phyloP scores from a whole-genome alignment of 2,113 vertebrate genomes.

The Psilopogon haemacephalus region DNA sequence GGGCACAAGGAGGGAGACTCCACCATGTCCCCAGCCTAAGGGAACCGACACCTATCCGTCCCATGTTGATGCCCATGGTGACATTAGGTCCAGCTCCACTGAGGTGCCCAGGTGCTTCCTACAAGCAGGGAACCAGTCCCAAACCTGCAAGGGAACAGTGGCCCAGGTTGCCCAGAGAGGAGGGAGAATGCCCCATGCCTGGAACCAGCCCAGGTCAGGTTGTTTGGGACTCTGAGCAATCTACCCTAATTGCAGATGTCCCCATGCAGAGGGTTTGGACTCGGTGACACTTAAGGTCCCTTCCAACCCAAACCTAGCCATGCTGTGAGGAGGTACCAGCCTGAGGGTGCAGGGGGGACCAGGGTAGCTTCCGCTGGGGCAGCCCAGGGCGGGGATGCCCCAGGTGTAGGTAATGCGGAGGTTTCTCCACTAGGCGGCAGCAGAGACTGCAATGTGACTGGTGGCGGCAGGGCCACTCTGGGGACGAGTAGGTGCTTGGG shows the following conservation, averaged over 20 bases:
- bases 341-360: neutral
- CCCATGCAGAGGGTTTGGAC: neutral
- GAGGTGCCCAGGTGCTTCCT: neutral
- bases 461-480: neutral
- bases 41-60: neutral
- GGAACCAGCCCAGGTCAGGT: neutral
- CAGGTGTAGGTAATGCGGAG: accelerated
- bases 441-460: neutral
- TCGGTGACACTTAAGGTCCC: neutral
- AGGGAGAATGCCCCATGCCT: neutral
- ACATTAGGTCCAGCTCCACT: accelerated
- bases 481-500: neutral
- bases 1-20: neutral
- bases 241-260: neutral
- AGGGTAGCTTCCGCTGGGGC: too few relatives aligned
- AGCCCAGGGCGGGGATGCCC: neutral
- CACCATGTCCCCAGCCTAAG: neutral
- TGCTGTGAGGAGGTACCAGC: accelerated
- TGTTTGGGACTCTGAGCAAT: neutral
- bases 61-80: too few relatives aligned
- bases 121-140: neutral
- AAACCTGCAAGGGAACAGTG: neutral
- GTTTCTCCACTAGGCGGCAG: conserved; percentile 37
- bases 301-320: neutral
- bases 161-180: neutral